phyloP scores from a whole-genome alignment of 2,888 invertebrate genomes.

The Ypsolopha scabrella region DNA sequence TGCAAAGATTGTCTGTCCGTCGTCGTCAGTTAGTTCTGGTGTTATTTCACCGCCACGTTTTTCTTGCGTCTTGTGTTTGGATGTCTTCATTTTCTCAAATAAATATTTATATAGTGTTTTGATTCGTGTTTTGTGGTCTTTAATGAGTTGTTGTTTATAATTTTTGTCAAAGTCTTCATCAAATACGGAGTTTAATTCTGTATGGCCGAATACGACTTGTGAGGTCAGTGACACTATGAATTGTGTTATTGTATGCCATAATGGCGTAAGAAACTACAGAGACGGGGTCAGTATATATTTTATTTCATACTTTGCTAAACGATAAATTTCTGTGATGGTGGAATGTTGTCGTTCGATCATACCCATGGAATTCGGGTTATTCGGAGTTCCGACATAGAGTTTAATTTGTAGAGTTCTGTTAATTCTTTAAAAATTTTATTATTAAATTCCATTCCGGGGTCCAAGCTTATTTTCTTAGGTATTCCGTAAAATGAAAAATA shows the following conservation, averaged over 20 bases:
- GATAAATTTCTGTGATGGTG: neutral
- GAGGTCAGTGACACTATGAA: conserved; percentile 6
- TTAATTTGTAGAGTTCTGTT: conserved; percentile 12
- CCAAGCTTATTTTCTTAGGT: conserved; percentile 10
- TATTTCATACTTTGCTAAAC: neutral
- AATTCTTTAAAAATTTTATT: conserved; percentile 12
- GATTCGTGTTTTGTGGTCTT: conserved; percentile 15
- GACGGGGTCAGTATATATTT: conserved; percentile 4
- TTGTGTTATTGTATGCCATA: conserved; percentile 17
- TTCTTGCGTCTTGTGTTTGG: conserved; percentile 10
- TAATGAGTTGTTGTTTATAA: conserved; percentile 15
- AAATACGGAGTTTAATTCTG: no score
- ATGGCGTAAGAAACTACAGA: neutral
- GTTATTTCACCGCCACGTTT: no score
- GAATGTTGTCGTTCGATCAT: conserved; percentile 11
- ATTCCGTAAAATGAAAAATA: conserved; percentile 12
- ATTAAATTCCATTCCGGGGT: no score
- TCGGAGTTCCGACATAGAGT: conserved; percentile 14
- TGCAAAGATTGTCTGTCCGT: conserved; percentile 9
- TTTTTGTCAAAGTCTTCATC: conserved; percentile 13
- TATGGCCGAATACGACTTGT: conserved; percentile 12
- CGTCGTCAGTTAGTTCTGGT: conserved; percentile 8
- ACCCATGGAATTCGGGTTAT: conserved; percentile 16
- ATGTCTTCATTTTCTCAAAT: conserved; percentile 7
- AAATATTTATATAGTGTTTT: conserved; percentile 12